Evolutionary conservation across 2,797 vertebrate species (phyloP), one percentile per base, ranked within the genome.

Genomic region (Scolopax bukidnonensis): DNA sequence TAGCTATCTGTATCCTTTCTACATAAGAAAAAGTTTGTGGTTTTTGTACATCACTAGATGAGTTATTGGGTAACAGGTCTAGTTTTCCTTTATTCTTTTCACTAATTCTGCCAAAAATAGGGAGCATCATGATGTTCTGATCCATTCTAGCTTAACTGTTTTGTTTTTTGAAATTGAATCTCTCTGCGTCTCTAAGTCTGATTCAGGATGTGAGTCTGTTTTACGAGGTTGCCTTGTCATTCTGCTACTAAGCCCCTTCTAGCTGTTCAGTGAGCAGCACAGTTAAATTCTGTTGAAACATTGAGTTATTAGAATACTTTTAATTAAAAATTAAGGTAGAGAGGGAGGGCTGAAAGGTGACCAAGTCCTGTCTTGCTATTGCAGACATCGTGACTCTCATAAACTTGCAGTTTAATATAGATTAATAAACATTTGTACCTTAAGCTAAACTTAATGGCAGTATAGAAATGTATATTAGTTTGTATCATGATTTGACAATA

Each of bases 271-370:
- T 71, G 48, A 78, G 27, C 61, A 92, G 20, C 32, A 50, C 54
- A 68, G 27, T 28, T 68, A 32, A 71, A 43, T 85, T 85, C 36
- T 91, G 33, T 69, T 95, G 87, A 78, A 91, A 77, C 61, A 59
- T 10, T 57, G 78, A 71, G 33, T 89, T 85, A 25, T 36, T 83
- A 75, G 75, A 60, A 40, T 19, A 45, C 43, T 64, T 89, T 90
- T 89, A 93, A 93, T 95, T 79, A 74, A 75, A 92, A 81, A 69
- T 59, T 78, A 27, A n/a, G 23, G 23, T 67, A 69, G 50, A 77
- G 45, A 64, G 33, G 43, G 41, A 67, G 10, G 28, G 71, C 33
- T 87, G 79, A 84, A 78, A 78, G 53, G 53, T 80, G 16, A 57
- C 36, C 6, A 24, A 16, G 23, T 70, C 40, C 13, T 94, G 16